These are phyloP conservation scores for Callithrix jacchus DNA, from an alignment of 2,113 vertebrate species.

Conservation along the genomic window DNA sequence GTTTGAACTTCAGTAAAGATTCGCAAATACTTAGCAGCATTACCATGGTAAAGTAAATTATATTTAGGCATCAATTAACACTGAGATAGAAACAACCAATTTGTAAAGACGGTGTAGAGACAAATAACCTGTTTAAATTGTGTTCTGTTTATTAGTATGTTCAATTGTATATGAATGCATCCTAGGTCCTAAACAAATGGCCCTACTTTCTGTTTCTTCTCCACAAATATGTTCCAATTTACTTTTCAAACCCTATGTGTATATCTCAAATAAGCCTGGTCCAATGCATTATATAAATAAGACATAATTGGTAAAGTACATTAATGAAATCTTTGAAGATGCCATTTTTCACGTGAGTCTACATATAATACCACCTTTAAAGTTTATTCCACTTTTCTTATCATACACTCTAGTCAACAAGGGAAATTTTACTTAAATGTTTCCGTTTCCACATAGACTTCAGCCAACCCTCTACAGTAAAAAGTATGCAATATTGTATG, in stretches of 20 bases:
- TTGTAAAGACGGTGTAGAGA: neutral
- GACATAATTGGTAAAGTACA: neutral
- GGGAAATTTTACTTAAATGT: slow-evolving; percentile 55
- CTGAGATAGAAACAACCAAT: neutral
- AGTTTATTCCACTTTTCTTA: slow-evolving; percentile 42
- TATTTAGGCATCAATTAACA: neutral
- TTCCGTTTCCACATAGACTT: slow-evolving; percentile 25
- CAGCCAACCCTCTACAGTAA: neutral
- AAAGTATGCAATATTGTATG: neutral
- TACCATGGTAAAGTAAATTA: neutral
- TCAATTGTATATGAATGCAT: slow-evolving; percentile 27
- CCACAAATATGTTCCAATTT: neutral
- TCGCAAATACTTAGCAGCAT: neutral
- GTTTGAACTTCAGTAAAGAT: neutral
- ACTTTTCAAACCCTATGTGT: slow-evolving; percentile 53
- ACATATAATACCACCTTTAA: slow-evolving; percentile 45
- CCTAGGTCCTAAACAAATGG: slow-evolving; percentile 27
- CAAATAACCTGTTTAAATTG: neutral
- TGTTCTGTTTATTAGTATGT: slow-evolving; percentile 18
- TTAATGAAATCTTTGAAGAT: slow-evolving; percentile 46
- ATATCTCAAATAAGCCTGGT: slow-evolving; percentile 43
- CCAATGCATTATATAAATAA: slow-evolving; percentile 54
- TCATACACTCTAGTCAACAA: slow-evolving; percentile 42
- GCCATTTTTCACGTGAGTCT: slow-evolving; percentile 29
- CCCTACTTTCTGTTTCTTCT: neutral